phyloP scores from a whole-genome alignment of 1,140 invertebrate genomes.

The Agrilus planipennis region DNA sequence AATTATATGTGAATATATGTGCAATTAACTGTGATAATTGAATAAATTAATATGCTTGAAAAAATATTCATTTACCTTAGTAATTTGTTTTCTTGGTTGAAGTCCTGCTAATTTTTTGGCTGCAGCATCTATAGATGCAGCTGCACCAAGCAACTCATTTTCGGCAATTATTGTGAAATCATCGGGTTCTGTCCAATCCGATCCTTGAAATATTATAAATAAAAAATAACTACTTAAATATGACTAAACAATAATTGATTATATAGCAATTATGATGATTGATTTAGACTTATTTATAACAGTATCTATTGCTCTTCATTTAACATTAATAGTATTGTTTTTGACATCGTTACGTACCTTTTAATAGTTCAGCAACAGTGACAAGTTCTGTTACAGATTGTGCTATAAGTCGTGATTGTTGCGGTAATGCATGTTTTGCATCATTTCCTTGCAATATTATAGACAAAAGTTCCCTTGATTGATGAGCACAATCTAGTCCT shows the following conservation, averaged over 20 bases:
- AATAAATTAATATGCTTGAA: conserved; percentile 3
- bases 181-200: conserved; percentile 91
- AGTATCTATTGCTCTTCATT: too few relatives aligned
- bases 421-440: conserved; percentile 52
- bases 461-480: conserved; percentile 78
- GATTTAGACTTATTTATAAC: too few relatives aligned
- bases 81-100: conserved; percentile 65
- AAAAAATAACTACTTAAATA: too few relatives aligned
- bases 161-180: conserved; percentile 97
- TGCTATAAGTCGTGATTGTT: conserved; percentile 73
- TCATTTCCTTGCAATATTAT: conserved; percentile 69
- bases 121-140: conserved; percentile 94
- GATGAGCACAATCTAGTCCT: conserved; percentile 70
- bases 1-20: too few relatives aligned
- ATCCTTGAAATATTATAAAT: too few relatives aligned
- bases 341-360: conserved; percentile 56
- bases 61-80: conserved; percentile 38
- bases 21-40: not conserved
- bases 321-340: too few relatives aligned
- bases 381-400: conserved; percentile 85
- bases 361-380: conserved; percentile 76
- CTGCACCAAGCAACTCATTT: conserved; percentile 94
- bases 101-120: conserved; percentile 89
- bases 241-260: too few relatives aligned
- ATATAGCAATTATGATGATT: too few relatives aligned